Conservation (phyloP, 2,113 vertebrate genomes). For the Plecturocebus donacophilus region DNA sequence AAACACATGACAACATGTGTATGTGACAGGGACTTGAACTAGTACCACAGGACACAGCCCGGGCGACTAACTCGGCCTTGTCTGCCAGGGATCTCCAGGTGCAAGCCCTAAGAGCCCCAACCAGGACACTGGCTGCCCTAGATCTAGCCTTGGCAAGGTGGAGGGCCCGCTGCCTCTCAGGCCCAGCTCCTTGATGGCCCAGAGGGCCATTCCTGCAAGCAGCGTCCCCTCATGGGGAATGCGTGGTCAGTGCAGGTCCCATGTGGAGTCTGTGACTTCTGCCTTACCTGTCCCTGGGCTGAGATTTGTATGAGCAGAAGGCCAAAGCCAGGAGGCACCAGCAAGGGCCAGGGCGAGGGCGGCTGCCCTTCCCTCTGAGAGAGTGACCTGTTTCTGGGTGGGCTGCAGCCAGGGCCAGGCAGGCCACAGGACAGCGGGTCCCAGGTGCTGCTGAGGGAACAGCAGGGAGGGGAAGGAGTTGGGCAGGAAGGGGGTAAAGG, state of each 20-base stretch:
- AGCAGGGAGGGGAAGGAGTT: not conserved
- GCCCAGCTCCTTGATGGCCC: not conserved
- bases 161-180: not conserved
- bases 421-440: rapidly evolving
- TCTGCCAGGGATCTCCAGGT: not conserved
- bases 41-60: not conserved
- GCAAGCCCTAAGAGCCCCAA: not conserved
- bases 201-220: no score
- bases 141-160: not conserved
- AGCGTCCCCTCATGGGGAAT: no score
- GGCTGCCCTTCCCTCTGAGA: not conserved
- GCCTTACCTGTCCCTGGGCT: not conserved
- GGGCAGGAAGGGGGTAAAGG: no score
- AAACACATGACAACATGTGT: not conserved
- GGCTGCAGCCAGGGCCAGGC: not conserved
- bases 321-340: not conserved
- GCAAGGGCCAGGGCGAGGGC: not conserved
- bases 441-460: not conserved
- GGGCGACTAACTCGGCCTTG: not conserved
- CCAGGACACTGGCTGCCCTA: not conserved
- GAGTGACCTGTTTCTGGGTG: not conserved
- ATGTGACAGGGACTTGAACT: no score
- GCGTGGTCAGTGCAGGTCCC: not conserved
- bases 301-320: not conserved
- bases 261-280: not conserved